These are phyloP conservation scores for Drosophila greeni DNA, from an alignment of 2,888 invertebrate genomes.

Conservation along the genomic window DNA sequence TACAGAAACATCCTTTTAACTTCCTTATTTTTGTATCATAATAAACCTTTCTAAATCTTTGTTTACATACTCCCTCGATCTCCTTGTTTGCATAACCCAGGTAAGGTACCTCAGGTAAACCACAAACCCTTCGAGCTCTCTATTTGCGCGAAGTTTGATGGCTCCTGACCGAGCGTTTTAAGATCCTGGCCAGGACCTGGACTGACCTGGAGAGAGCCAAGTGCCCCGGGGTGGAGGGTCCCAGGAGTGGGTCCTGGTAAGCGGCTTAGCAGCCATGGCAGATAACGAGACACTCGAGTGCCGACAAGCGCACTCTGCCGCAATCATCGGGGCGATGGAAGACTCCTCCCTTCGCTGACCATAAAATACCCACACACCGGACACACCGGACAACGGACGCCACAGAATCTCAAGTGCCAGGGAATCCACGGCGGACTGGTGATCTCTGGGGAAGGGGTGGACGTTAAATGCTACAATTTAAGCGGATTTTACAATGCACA, in stretches of 20 bases:
- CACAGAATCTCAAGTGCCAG: conserved; percentile 23
- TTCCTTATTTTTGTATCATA: neutral
- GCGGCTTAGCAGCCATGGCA: conserved; percentile 23
- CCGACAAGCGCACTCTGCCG: conserved; percentile 9
- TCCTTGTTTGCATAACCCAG: neutral
- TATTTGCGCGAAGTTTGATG: conserved; percentile 2
- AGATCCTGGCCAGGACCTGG: neutral
- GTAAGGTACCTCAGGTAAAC: neutral
- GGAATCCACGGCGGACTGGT: conserved; percentile 1
- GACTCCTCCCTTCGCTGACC: conserved; percentile 30
- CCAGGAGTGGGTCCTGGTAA: too few relatives aligned
- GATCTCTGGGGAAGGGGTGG: conserved; percentile 11
- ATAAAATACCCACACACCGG: conserved; percentile 33
- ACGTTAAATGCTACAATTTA: conserved; percentile 49
- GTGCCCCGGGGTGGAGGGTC: neutral
- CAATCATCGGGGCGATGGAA: conserved; percentile 20
- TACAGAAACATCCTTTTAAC: neutral
- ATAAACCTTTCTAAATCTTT: neutral
- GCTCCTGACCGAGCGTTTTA: conserved; percentile 1
- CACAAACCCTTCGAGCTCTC: neutral
- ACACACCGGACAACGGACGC: neutral
- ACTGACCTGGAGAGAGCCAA: neutral
- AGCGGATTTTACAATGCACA: conserved; percentile 44
- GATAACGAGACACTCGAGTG: conserved; percentile 25
- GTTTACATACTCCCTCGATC: neutral